phyloP scores from a whole-genome alignment of 2,113 vertebrate genomes.

The Cyanoderma ruficeps region DNA sequence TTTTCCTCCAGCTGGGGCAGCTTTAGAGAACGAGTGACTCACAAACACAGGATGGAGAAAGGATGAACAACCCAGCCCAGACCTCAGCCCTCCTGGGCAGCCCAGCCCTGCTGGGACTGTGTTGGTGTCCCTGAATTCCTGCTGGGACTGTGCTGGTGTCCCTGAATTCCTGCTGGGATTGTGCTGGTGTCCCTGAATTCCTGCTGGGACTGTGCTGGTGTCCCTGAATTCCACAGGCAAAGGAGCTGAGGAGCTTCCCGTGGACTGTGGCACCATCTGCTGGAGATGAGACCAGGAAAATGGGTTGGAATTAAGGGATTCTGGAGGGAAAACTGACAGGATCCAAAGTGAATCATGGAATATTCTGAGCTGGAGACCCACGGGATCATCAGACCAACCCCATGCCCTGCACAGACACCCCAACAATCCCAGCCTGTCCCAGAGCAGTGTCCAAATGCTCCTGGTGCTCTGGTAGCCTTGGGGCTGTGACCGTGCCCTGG shows the following conservation, averaged over 20 bases:
- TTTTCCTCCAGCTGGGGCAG: neutral
- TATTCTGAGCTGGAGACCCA: neutral
- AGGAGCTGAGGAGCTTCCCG: neutral
- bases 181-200: neutral
- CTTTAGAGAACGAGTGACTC: neutral
- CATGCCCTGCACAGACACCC: neutral
- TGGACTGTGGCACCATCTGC: slow-evolving; percentile 41
- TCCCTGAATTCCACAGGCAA: rapidly evolving
- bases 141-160: neutral
- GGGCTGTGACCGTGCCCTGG: neutral
- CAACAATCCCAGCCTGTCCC: neutral
- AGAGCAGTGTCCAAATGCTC: neutral
- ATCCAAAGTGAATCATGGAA: neutral
- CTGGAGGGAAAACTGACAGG: neutral
- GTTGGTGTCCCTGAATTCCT: too few species aligned
- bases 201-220: too few species aligned
- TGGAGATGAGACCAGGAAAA: neutral
- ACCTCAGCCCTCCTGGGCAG: neutral
- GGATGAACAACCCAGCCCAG: rapidly evolving
- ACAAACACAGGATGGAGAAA: neutral
- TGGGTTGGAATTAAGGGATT: neutral
- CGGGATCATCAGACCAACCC: neutral
- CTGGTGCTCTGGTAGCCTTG: neutral
- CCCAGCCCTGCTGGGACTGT: neutral
- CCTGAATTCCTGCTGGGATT: too few species aligned